phyloP scores from a whole-genome alignment of 1,140 invertebrate species.

The Drosophila repleta region DNA sequence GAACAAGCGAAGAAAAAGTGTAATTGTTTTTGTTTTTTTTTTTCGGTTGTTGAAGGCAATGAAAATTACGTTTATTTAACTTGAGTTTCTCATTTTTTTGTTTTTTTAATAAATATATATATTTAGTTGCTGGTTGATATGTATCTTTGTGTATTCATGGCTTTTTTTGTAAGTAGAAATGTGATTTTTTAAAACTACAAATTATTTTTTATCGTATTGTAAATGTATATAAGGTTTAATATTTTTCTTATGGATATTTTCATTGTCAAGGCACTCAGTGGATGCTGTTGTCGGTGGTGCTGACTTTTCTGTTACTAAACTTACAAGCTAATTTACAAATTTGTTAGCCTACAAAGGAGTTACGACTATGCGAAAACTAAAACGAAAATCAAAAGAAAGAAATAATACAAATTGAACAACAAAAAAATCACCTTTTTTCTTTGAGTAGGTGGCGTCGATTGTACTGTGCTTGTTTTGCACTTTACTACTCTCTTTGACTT shows the following conservation, averaged over 20 bases:
- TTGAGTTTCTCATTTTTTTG: constrained; percentile 33
- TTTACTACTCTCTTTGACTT: constrained; percentile 29
- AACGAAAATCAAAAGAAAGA: constrained; percentile 53
- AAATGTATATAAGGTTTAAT: constrained; percentile 15
- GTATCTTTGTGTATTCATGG: constrained; percentile 2
- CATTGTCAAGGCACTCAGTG: constrained; percentile 35
- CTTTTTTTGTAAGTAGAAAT: constrained; percentile 20
- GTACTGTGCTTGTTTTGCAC: constrained; percentile 40
- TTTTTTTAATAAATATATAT: constrained; percentile 31
- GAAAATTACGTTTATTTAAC: constrained; percentile 59
- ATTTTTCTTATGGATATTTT: constrained; percentile 33
- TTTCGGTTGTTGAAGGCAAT: constrained; percentile 46
- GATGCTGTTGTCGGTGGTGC: constrained; percentile 19
- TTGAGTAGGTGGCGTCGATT: constrained; percentile 71
- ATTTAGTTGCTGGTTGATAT: not conserved
- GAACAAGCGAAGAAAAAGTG: constrained; percentile 40
- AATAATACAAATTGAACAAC: constrained; percentile 63
- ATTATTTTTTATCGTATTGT: constrained; percentile 54
- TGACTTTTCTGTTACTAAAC: constrained; percentile 36
- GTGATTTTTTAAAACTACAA: constrained; percentile 33
- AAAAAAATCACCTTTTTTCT: constrained; percentile 72
- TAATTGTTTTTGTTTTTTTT: constrained; percentile 36
- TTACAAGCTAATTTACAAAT: constrained; percentile 52
- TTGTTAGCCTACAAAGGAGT: constrained; percentile 57
- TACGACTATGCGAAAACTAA: constrained; percentile 63